Evolutionary conservation across 2,797 vertebrate genomes (phyloP).

Genomic region (Momotus momota): DNA sequence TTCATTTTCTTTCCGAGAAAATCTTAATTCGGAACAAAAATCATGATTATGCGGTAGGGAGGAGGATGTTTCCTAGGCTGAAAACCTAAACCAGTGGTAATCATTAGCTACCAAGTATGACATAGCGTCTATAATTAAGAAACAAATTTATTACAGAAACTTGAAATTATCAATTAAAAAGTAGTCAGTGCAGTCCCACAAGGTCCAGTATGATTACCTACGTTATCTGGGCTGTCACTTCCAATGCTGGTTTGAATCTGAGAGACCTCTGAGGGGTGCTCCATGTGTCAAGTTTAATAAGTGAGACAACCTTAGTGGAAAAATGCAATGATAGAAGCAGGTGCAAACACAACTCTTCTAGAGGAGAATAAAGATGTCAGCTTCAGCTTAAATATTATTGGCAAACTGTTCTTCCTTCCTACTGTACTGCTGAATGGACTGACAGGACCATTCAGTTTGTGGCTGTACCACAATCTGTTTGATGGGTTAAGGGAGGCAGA

Average conservation of each 20-base stretch:
- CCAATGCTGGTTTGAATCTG: slow-evolving; percentile 85
- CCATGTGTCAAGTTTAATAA: slow-evolving; percentile 86
- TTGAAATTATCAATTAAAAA: slow-evolving; percentile 89
- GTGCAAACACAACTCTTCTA: slow-evolving; percentile 4
- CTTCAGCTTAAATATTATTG: not conserved
- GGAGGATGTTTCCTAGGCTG: slow-evolving; percentile 51
- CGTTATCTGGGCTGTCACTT: slow-evolving; percentile 89
- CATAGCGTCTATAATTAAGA: slow-evolving; percentile 72
- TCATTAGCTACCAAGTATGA: slow-evolving; percentile 56
- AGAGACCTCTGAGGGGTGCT: slow-evolving; percentile 83
- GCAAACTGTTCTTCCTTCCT: not conserved
- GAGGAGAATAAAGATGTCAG: slow-evolving; percentile 25
- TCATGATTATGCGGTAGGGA: slow-evolving; percentile 39
- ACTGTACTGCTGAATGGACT: not conserved
- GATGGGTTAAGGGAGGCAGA: not conserved
- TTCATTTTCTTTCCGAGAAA: slow-evolving; percentile 72
- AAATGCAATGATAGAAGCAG: slow-evolving; percentile 64
- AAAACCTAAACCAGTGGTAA: slow-evolving; percentile 69
- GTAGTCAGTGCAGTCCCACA: slow-evolving; percentile 80
- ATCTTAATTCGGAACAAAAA: slow-evolving; percentile 53
- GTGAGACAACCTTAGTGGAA: slow-evolving; percentile 79
- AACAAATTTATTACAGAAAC: slow-evolving; percentile 81
- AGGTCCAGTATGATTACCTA: slow-evolving; percentile 87
- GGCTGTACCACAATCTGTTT: not conserved
- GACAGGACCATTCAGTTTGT: not conserved